Evolutionary conservation across 2,797 vertebrate species (phyloP), one percentile per base, ranked within the genome.

Genomic region (Lagothrix lagotricha): DNA sequence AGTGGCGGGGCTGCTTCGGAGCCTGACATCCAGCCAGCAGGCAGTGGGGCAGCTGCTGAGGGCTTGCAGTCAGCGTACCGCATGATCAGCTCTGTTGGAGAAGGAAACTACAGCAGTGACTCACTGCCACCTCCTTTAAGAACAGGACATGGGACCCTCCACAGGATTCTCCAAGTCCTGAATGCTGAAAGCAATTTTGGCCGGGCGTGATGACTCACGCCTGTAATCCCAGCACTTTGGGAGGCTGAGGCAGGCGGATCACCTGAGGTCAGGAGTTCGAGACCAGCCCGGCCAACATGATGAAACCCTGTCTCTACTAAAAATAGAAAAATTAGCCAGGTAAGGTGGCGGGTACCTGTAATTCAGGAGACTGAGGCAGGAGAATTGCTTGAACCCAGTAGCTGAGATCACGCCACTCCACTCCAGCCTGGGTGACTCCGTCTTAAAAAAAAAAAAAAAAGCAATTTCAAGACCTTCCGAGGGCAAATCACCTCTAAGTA

Each of bases 151-250:
- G 15, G 24, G 82, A 52, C 7, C 76, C 57, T 93, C 58, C 11
- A 0, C 1, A n/a, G 33, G 12, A 20, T 41, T 73, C 92, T 84
- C 67, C 48, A 28, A 79, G 46, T 41, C 57, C 76, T 87, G 4
- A 24, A 5, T 41, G 61, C 64, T 30, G 13, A 88, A 87, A 80
- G 64, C 70, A 79, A 33, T 30, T 84, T 48, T 22, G 1, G 15
- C 33, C 4, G 0, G 30, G 4, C 0, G 1, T n/a, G 61, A 15
- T 4, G 33, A 33, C 33, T 67, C 61, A 67, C 1, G 1, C 33
- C 33, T 67, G 15, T n/a, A n/a, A n/a, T n/a, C 61, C 61, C 61
- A 67, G 61, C 33, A 67, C 61, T 67, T n/a, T 67, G 61, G 33
- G 33, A 67, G 1, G 15, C 61, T 33, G 33, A 67, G 61, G 61